Evolutionary conservation across 2,888 invertebrate species (phyloP).

Genomic region (Lottia scabra): DNA sequence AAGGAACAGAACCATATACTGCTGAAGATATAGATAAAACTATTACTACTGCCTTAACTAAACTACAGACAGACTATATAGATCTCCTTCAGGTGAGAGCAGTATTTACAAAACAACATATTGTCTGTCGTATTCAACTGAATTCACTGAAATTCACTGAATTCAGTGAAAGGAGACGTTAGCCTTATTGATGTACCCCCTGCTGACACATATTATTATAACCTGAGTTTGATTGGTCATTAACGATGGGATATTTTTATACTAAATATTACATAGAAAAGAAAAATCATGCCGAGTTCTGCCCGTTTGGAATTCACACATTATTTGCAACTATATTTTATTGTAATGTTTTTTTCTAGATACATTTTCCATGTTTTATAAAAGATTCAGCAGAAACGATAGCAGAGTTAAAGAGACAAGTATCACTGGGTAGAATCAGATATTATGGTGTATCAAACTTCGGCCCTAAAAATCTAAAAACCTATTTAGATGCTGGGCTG

Average conservation of each 20-base stretch:
- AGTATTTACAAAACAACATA: too few relatives aligned
- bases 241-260: too few relatives aligned
- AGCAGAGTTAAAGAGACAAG: constrained; percentile 57
- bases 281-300: too few relatives aligned
- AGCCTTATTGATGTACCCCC: too few relatives aligned
- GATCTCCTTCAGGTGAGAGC: constrained; percentile 61
- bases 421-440: constrained; percentile 56
- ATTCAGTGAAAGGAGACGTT: too few relatives aligned
- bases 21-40: constrained; percentile 60
- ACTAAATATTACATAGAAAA: too few relatives aligned
- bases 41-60: constrained; percentile 47
- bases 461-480: constrained; percentile 59
- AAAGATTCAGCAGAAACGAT: constrained; percentile 52
- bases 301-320: too few relatives aligned
- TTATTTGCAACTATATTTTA: too few relatives aligned
- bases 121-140: too few relatives aligned
- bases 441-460: constrained; percentile 65
- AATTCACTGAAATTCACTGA: too few relatives aligned
- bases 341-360: constrained; percentile 41
- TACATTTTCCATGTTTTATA: constrained; percentile 62
- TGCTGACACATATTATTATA: too few relatives aligned
- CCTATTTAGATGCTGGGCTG: constrained; percentile 51
- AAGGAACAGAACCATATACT: constrained; percentile 51
- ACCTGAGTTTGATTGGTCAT: too few relatives aligned
- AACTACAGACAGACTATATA: constrained; percentile 60